Conservation (phyloP, 2,888 invertebrate species). For the Uropetala carovei region DNA sequence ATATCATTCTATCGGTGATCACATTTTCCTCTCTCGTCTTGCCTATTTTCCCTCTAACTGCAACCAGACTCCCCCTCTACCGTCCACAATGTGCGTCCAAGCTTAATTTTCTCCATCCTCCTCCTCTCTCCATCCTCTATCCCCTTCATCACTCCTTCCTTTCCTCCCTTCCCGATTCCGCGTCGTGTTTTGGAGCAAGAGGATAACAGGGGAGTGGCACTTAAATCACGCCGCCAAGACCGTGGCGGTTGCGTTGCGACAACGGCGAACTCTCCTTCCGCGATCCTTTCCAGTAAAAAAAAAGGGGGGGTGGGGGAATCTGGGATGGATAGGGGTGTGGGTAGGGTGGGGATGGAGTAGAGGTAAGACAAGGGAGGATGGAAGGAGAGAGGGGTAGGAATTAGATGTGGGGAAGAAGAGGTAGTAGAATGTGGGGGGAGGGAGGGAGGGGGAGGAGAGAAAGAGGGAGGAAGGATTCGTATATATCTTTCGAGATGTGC, state of each 20-base stretch:
- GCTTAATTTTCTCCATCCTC: not conserved
- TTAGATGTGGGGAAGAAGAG: not conserved
- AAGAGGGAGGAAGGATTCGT: conserved; percentile 9
- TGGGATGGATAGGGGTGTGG: too few species aligned
- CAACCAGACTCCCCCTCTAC: too few species aligned
- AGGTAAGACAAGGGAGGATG: not conserved
- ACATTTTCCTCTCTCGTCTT: too few species aligned
- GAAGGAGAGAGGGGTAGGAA: not conserved
- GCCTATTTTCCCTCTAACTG: too few species aligned
- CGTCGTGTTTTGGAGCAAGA: too few species aligned
- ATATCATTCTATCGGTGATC: too few species aligned
- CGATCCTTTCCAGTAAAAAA: not conserved
- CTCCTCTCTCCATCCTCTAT: not conserved
- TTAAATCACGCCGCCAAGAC: not conserved
- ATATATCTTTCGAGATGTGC: conserved; percentile 24
- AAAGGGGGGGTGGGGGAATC: too few species aligned
- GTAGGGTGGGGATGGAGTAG: too few species aligned
- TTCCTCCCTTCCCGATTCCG: too few species aligned
- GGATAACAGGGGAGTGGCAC: not conserved
- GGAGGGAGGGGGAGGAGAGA: not conserved
- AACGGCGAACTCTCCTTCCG: not conserved
- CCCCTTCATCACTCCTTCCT: too few species aligned
- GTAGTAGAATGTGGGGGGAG: not conserved
- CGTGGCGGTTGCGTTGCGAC: not conserved
- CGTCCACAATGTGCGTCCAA: too few species aligned